A percentile compares a stretch with the other conserved stretches of the same genome.
These are phyloP conservation scores for Cephalopholis sonnerati DNA, from an alignment of 2,113 vertebrate species.

Conservation along the genomic window DNA sequence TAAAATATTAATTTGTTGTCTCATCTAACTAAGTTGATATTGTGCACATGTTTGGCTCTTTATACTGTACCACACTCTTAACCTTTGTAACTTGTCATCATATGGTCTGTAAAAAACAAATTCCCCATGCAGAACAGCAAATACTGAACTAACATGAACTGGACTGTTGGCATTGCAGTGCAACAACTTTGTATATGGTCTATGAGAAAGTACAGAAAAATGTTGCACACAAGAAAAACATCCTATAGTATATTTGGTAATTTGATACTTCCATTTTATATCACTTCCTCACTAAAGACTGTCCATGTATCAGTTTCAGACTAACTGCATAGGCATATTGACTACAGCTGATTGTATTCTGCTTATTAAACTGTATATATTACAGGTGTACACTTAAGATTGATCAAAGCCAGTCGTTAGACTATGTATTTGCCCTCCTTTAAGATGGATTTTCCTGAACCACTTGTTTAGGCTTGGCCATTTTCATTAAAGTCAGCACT, in stretches of 20 bases:
- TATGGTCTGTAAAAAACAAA: slow-evolving; percentile 9
- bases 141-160: background rate
- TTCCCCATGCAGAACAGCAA: background rate
- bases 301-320: background rate
- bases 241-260: background rate
- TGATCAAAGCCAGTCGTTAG: slow-evolving; percentile 19
- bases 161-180: background rate
- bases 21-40: background rate
- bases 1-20: background rate
- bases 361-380: background rate
- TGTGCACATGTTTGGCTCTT: background rate
- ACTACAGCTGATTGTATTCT: background rate
- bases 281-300: background rate
- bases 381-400: background rate
- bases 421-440: background rate
- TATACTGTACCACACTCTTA: fast-evolving
- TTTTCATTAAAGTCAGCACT: slow-evolving; percentile 13
- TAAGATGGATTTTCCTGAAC: slow-evolving; percentile 1
- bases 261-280: background rate
- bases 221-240: background rate
- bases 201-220: background rate
- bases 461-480: background rate
- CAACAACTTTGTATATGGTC: background rate
- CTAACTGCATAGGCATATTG: background rate
- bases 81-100: background rate